Evolutionary conservation across 2,113 vertebrate genomes (phyloP).

Genomic region (Corvus hawaiiensis): DNA sequence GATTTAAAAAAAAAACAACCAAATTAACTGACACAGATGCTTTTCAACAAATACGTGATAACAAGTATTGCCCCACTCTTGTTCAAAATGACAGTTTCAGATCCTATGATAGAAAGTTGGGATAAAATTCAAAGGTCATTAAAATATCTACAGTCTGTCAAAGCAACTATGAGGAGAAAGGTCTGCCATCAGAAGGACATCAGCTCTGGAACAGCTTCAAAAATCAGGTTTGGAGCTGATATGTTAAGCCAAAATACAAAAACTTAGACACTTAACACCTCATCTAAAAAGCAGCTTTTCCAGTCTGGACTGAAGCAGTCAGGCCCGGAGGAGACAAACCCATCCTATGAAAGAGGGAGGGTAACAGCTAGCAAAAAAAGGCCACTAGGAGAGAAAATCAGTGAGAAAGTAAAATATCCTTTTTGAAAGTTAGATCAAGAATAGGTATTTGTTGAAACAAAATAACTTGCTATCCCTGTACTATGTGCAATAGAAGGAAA

Average conservation of each 20-base stretch:
- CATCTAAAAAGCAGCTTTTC: background rate
- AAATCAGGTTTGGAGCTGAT: background rate
- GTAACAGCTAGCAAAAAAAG: background rate
- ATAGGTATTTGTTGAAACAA: background rate
- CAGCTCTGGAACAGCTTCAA: background rate
- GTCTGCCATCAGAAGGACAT: background rate
- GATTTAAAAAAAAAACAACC: background rate
- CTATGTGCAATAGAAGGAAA: background rate
- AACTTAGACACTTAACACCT: background rate
- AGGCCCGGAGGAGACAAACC: background rate
- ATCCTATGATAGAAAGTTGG: background rate
- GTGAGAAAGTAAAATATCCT: background rate
- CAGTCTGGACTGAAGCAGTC: background rate
- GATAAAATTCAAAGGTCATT: background rate
- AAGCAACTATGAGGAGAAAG: background rate
- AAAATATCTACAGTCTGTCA: background rate
- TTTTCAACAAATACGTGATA: background rate
- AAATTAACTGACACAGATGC: background rate
- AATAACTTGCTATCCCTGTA: background rate
- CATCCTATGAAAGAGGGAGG: background rate
- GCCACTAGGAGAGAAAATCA: background rate
- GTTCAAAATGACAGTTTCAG: background rate
- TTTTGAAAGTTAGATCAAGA: background rate
- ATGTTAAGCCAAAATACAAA: background rate
- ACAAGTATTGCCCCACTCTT: background rate